phyloP scores from a whole-genome alignment of 2,797 vertebrate species.

The Synaphobranchus kaupii region DNA sequence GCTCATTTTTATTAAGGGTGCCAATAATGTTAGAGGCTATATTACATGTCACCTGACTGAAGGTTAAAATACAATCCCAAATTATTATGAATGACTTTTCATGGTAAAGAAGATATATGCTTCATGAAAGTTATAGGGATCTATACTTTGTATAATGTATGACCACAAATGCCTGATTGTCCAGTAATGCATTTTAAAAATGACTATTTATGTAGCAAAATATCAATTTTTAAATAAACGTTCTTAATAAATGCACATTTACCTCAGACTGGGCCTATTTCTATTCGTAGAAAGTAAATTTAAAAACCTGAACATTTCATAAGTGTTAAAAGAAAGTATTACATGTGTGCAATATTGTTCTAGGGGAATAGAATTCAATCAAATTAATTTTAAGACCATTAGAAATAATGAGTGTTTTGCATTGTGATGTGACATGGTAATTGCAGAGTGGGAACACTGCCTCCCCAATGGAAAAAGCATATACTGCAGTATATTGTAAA shows the following conservation, averaged over 20 bases:
- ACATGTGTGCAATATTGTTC: neutral
- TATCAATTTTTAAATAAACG: conserved; percentile 90
- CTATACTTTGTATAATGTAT: neutral
- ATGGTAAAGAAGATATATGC: neutral
- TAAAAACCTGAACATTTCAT: neutral
- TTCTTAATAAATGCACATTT: conserved; percentile 71
- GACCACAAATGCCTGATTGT: conserved; percentile 63
- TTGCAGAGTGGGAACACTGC: conserved; percentile 42
- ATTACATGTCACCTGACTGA: neutral
- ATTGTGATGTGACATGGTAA: conserved; percentile 42
- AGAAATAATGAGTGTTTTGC: conserved; percentile 50
- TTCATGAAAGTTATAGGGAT: neutral
- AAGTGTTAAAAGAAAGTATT: neutral
- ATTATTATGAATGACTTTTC: neutral
- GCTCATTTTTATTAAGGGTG: neutral
- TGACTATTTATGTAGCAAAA: conserved; percentile 86
- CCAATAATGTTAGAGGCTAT: neutral
- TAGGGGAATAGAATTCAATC: neutral
- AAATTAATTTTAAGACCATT: conserved; percentile 33
- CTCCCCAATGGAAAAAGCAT: too few species aligned
- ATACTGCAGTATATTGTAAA: too few species aligned
- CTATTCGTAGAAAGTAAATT: neutral
- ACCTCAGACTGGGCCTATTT: neutral
- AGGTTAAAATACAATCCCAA: neutral
- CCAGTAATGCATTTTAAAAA: conserved; percentile 75